phyloP scores from a whole-genome alignment of 2,888 invertebrate genomes.

The Trissonchulus sp. region DNA sequence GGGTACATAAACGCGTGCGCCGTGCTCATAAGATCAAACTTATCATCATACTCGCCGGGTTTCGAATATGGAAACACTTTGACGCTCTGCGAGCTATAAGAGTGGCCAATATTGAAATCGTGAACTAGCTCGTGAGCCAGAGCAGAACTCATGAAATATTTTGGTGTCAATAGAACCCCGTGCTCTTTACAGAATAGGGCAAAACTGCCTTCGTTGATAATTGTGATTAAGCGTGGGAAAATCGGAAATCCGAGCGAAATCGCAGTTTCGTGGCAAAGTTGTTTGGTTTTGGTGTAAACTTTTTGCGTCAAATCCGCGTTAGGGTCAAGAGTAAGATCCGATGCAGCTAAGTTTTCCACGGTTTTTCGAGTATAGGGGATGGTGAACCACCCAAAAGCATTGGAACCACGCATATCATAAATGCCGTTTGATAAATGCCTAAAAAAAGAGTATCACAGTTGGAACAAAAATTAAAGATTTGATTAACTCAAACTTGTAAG shows the following conservation, averaged over 20 bases:
- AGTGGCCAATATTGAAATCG: conserved; percentile 48
- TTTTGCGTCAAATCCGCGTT: background rate
- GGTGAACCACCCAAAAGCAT: conserved; percentile 44
- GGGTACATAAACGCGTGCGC: conserved; percentile 45
- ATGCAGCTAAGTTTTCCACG: background rate
- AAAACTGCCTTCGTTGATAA: conserved; percentile 42
- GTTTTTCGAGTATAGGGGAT: conserved; percentile 23
- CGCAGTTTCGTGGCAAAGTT: conserved; percentile 44
- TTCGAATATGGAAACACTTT: conserved; percentile 45
- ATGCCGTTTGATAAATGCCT: conserved; percentile 45
- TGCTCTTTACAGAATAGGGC: conserved; percentile 39
- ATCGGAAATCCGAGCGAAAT: conserved; percentile 37
- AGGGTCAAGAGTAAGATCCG: background rate
- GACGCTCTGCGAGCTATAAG: conserved; percentile 45
- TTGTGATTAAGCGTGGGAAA: conserved; percentile 42
- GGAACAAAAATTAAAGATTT: too few species aligned
- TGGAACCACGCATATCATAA: conserved; percentile 45
- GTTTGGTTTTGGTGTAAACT: conserved; percentile 47
- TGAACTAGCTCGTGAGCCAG: conserved; percentile 50
- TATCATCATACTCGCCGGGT: conserved; percentile 47
- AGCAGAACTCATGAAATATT: conserved; percentile 44
- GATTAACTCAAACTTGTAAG: too few species aligned
- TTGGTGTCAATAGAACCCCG: conserved; percentile 47
- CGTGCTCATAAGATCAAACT: conserved; percentile 48
- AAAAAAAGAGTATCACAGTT: too few species aligned